Evolutionary conservation across 2,113 vertebrate species (phyloP).

Genomic region (Argyrosomus japonicus): DNA sequence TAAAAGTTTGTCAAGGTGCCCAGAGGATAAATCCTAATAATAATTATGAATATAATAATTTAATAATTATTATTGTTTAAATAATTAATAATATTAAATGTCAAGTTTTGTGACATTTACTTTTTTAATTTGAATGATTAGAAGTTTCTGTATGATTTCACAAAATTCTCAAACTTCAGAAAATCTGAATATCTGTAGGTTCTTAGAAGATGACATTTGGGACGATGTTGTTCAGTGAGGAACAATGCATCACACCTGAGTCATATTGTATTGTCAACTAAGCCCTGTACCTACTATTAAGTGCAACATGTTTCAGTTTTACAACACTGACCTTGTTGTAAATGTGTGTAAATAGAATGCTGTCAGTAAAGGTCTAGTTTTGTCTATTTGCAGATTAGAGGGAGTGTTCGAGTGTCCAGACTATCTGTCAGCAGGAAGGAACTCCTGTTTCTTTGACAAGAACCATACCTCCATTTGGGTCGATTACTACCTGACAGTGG

Average conservation of each 20-base stretch:
- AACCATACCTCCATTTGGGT: conserved; percentile 88
- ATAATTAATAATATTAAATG: not conserved
- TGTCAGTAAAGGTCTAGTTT: conserved; percentile 35
- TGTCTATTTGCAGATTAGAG: conserved; percentile 60
- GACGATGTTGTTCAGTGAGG: conserved; percentile 1
- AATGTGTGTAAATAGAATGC: not conserved
- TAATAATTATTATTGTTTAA: no score
- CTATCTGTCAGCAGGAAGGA: conserved; percentile 87
- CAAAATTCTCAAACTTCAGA: no score
- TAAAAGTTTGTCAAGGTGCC: no score
- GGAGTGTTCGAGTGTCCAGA: conserved; percentile 89
- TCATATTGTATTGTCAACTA: not conserved
- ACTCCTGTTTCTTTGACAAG: conserved; percentile 93
- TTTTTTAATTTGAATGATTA: no score
- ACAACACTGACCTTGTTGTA: not conserved
- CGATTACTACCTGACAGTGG: conserved; percentile 87
- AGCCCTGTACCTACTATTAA: not conserved
- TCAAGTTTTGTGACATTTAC: not conserved
- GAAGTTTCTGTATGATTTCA: no score
- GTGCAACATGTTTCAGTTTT: not conserved
- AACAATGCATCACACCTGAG: not conserved
- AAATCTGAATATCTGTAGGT: not conserved
- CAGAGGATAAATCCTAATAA: no score
- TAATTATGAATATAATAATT: no score
- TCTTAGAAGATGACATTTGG: not conserved